Conservation (phyloP, 64 coral and sea anemone genomes). For the Actinia tenebrosa region DNA sequence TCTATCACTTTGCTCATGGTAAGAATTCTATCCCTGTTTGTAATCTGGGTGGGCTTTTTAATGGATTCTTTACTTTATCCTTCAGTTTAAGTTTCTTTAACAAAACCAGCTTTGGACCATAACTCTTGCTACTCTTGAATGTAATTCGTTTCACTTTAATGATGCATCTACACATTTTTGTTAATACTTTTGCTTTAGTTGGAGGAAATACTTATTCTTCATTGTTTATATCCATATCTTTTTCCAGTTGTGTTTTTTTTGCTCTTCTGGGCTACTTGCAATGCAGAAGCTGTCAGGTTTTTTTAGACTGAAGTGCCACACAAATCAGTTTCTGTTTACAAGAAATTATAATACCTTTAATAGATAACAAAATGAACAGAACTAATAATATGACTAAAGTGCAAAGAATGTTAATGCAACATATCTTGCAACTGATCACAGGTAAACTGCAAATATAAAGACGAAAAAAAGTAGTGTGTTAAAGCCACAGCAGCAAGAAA, state of each 20-base stretch:
- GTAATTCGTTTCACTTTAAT: not conserved
- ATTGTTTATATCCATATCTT: not conserved
- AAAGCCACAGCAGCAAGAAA: no score
- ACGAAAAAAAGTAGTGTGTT: no score
- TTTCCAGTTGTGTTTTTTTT: not conserved
- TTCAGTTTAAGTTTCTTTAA: conserved; percentile 31
- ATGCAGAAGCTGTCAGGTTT: not conserved
- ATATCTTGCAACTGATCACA: no score
- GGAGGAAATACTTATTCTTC: conserved; percentile 25
- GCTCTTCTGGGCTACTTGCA: not conserved
- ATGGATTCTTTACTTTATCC: conserved; percentile 1
- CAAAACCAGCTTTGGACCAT: not conserved
- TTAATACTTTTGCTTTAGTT: not conserved
- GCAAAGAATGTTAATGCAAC: no score
- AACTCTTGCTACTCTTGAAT: not conserved
- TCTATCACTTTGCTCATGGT: conserved; percentile 18
- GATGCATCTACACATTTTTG: conserved; percentile 36
- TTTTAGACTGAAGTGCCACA: conserved; percentile 42
- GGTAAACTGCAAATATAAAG: no score
- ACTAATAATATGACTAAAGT: no score
- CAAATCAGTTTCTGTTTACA: conserved; percentile 46
- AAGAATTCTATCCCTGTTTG: not conserved
- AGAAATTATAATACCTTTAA: not conserved
- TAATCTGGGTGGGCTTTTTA: not conserved
- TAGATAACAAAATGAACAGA: no score